phyloP scores from a whole-genome alignment of 2,888 invertebrate species.

The Apamea anceps region DNA sequence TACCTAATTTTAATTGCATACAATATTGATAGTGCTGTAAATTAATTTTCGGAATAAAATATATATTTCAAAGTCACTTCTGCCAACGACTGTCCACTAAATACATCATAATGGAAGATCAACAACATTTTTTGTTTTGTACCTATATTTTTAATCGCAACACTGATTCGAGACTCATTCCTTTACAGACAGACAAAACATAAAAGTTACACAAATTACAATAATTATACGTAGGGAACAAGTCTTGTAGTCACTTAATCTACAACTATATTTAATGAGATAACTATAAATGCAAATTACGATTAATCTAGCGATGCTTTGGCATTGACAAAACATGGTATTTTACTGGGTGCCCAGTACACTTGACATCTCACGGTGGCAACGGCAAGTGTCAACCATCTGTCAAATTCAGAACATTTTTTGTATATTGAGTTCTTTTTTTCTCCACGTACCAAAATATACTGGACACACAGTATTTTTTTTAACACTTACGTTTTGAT shows the following conservation, averaged over 20 bases:
- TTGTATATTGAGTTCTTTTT: not conserved
- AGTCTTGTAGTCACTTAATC: constrained; percentile 89
- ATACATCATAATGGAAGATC: constrained; percentile 71
- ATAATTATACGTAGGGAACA: constrained; percentile 86
- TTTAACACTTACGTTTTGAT: constrained; percentile 65
- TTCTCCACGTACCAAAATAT: constrained; percentile 36
- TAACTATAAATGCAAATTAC: constrained; percentile 90
- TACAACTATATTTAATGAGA: constrained; percentile 89
- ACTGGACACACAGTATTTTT: constrained; percentile 62
- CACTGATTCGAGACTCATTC: constrained; percentile 85
- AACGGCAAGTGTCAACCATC: not conserved
- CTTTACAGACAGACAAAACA: constrained; percentile 80
- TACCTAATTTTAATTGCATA: not conserved
- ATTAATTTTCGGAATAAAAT: not conserved
- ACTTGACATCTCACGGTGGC: constrained; percentile 12
- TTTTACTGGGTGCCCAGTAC: constrained; percentile 60
- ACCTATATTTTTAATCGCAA: constrained; percentile 69
- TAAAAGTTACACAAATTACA: constrained; percentile 80
- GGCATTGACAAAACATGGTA: constrained; percentile 90
- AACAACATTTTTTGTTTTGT: constrained; percentile 59
- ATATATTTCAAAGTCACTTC: constrained; percentile 40
- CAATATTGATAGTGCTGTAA: not conserved
- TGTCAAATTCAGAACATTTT: not conserved
- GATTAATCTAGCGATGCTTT: constrained; percentile 90
- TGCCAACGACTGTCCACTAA: constrained; percentile 62